phyloP scores from a whole-genome alignment of 1,140 invertebrate species.

The Temnothorax nylanderi region DNA sequence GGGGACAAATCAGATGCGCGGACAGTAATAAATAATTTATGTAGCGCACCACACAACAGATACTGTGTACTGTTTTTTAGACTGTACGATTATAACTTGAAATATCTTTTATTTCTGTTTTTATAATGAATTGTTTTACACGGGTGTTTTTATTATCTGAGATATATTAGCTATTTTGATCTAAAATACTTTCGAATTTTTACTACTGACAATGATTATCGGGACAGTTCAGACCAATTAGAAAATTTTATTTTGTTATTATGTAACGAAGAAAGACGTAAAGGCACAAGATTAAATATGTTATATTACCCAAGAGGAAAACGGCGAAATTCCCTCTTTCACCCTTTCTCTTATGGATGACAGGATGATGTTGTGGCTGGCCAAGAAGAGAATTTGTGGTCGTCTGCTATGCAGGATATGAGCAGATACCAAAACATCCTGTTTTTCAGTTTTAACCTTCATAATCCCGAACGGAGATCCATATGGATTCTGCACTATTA shows the following conservation, averaged over 20 bases:
- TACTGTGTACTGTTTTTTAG: not conserved
- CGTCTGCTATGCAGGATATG: constrained; percentile 37
- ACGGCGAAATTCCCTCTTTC: constrained; percentile 11
- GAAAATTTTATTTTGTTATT: not conserved
- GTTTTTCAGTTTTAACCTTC: constrained; percentile 49
- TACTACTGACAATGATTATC: not conserved
- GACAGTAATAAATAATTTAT: constrained; percentile 2
- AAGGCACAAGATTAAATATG: constrained; percentile 26
- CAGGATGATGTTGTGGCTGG: constrained; percentile 37
- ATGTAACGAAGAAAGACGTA: not conserved
- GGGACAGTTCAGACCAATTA: not conserved
- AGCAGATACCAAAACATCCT: constrained; percentile 48
- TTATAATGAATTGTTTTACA: not conserved
- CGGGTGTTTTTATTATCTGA: not conserved
- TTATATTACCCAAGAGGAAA: constrained; percentile 32
- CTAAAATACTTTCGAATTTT: not conserved
- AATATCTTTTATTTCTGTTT: not conserved
- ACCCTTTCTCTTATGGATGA: constrained; percentile 9
- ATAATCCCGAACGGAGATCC: constrained; percentile 22
- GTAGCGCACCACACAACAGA: not conserved
- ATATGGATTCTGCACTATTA: constrained; percentile 20
- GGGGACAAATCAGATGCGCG: not conserved
- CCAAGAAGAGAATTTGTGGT: constrained; percentile 58
- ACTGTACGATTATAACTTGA: not conserved
- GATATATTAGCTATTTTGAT: not conserved